Evolutionary conservation across 2,888 invertebrate genomes (phyloP), one percentile per base, ranked within the genome.

Genomic region (Hoplodrina ambigua): DNA sequence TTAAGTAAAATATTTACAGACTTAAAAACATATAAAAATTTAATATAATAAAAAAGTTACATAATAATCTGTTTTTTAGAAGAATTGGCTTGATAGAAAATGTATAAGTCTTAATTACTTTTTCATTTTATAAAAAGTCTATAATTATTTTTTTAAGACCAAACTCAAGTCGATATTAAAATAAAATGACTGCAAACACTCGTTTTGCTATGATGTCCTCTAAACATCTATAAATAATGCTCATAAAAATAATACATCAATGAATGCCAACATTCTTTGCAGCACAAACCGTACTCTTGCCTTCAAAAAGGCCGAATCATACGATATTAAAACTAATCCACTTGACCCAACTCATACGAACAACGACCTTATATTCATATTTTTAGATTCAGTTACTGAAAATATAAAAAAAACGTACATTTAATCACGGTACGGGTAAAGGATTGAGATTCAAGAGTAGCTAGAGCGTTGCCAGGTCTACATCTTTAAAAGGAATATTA

Each of bases 241-340:
- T 25, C 4, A 69, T 69, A 49, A 69, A 78, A 73, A 77, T 77
- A 65, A 53, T 20, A 33, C 61, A 50, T 49, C 52, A 69, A 58
- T 62, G 46, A 65, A 69, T 56, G 77, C 77, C 77, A 78, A 78
- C 53, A 79, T 74, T 74, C 74, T n/a, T 55, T 1, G 11, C 20
- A 46, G 59, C 41, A 41, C 46, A 6, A 8, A 44, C 25, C 11
- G 54, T 25, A 33, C 56, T 5, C 25, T 59, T 54, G 75, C 78
- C 78, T 80, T 78, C 75, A 25, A 60, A 61, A 80, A 75, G 78
- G 80, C 66, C 80, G 53, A 74, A 69, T 61, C 4, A 33, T 25
- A 46, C 41, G 19, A 52, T 64, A 73, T 57, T 46, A 74, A 66
- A 66, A 65, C 33, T 15, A 66, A 44, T 15, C 33, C 52, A 53